These are phyloP conservation scores for Drosophila koepferae DNA, from an alignment of 2,888 invertebrate species.

Conservation along the genomic window DNA sequence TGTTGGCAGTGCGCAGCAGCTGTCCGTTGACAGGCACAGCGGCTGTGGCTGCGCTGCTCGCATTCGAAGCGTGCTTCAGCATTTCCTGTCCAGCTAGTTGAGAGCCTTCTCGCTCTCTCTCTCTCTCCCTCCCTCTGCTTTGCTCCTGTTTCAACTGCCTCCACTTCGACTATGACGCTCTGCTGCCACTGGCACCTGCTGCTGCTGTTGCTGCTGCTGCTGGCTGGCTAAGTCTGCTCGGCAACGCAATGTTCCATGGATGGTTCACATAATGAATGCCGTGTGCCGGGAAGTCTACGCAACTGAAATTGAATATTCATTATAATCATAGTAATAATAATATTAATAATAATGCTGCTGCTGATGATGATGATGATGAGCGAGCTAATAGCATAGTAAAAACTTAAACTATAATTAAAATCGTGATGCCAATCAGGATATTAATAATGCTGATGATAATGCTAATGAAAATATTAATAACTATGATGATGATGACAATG, in stretches of 20 bases:
- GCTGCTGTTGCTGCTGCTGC: slow-evolving; percentile 1
- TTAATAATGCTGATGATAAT: background rate
- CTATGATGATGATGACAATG: background rate
- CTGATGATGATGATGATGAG: background rate
- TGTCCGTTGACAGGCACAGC: slow-evolving; percentile 51
- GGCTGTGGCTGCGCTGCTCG: slow-evolving; percentile 62
- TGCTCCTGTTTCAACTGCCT: background rate
- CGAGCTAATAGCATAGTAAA: background rate
- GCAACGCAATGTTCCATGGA: slow-evolving; percentile 24
- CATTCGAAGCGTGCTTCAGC: slow-evolving; percentile 82
- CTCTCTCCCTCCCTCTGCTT: slow-evolving; percentile 1
- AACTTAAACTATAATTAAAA: background rate
- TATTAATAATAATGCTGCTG: too few species aligned
- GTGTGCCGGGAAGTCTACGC: slow-evolving; percentile 7
- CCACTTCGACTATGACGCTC: background rate
- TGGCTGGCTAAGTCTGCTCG: slow-evolving; percentile 27
- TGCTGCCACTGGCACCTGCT: slow-evolving; percentile 20
- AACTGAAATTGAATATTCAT: slow-evolving; percentile 23
- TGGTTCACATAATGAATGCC: slow-evolving; percentile 53
- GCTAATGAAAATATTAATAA: background rate
- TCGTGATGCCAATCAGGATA: too few species aligned
- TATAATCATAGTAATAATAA: background rate
- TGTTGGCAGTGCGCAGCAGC: slow-evolving; percentile 67
- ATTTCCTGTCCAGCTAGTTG: slow-evolving; percentile 61
- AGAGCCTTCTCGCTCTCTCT: background rate